A percentile compares a stretch with the other conserved stretches of the same genome.
These are phyloP conservation scores for Coregonus suidteri DNA, from an alignment of 2,797 vertebrate genomes.

Conservation along the genomic window DNA sequence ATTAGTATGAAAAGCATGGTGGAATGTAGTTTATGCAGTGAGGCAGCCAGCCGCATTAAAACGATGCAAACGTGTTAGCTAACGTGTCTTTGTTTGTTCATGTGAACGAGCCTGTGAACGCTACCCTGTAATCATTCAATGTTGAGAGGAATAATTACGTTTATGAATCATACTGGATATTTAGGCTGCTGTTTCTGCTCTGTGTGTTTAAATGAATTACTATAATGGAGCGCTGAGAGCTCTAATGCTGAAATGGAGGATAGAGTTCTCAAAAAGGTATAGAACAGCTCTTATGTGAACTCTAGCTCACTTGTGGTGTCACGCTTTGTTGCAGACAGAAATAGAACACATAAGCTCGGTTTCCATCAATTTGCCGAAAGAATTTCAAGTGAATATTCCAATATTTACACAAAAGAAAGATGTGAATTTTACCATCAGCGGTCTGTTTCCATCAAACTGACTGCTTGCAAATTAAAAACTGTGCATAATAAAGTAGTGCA, in stretches of 20 bases:
- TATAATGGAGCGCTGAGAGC: neutral
- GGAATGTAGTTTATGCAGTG: slow-evolving; percentile 40
- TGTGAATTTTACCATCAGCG: too few relatives aligned
- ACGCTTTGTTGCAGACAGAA: neutral
- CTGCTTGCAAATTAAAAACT: too few relatives aligned
- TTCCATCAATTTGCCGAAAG: too few relatives aligned
- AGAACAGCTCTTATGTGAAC: neutral
- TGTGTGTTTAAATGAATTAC: neutral
- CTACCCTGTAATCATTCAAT: too few relatives aligned
- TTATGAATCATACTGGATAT: neutral
- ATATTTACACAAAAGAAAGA: too few relatives aligned
- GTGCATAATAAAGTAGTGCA: too few relatives aligned
- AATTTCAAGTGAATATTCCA: too few relatives aligned
- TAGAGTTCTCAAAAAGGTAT: neutral
- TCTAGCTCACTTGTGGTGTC: neutral
- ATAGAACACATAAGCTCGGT: neutral
- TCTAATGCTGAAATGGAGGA: neutral
- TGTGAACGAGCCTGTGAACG: too few relatives aligned
- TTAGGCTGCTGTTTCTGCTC: neutral
- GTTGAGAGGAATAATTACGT: neutral
- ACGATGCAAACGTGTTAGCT: neutral
- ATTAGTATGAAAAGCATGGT: slow-evolving; percentile 66
- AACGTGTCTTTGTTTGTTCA: neutral
- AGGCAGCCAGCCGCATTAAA: neutral
- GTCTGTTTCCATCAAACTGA: too few relatives aligned